phyloP scores from a whole-genome alignment of 1,140 invertebrate species.

The Drosophila elegans region DNA sequence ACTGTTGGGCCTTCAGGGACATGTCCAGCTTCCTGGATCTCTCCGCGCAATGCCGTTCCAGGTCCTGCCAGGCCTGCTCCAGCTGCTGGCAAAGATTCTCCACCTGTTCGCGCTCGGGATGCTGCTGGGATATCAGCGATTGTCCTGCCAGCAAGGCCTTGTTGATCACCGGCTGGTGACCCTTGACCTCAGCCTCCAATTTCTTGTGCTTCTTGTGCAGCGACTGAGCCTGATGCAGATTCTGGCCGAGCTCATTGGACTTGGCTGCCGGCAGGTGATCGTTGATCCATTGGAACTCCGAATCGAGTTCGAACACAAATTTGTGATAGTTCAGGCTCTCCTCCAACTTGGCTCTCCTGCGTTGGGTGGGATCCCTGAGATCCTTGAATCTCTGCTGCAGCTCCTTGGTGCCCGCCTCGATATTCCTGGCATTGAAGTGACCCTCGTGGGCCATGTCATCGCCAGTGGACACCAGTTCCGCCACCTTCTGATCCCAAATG shows the following conservation, averaged over 20 bases:
- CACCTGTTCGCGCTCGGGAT: conserved; percentile 91
- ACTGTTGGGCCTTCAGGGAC: conserved; percentile 95
- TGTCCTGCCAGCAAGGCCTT: conserved; percentile 91
- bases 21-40: conserved; percentile 92
- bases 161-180: conserved; percentile 93
- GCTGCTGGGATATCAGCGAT: conserved; percentile 89
- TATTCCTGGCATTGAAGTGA: conserved; percentile 96
- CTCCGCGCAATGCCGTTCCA: conserved; percentile 89
- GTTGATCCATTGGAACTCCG: conserved; percentile 97
- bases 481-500: conserved; percentile 91
- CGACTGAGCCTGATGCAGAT: conserved; percentile 96
- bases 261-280: conserved; percentile 93
- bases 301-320: conserved; percentile 96
- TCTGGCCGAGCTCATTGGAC: conserved; percentile 91
- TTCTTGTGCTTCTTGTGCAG: conserved; percentile 97
- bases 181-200: conserved; percentile 93
- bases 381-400: conserved; percentile 89
- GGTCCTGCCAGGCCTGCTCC: conserved; percentile 89
- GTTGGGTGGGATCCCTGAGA: conserved; percentile 88
- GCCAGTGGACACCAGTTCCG: conserved; percentile 91
- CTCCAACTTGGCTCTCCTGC: conserved; percentile 92
- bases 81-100: conserved; percentile 88
- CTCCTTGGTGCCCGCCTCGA: conserved; percentile 91
- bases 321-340: conserved; percentile 94
- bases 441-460: conserved; percentile 96